Evolutionary conservation across 1,140 invertebrate species (phyloP), one percentile per base, ranked within the genome.

Genomic region (Musca domestica): DNA sequence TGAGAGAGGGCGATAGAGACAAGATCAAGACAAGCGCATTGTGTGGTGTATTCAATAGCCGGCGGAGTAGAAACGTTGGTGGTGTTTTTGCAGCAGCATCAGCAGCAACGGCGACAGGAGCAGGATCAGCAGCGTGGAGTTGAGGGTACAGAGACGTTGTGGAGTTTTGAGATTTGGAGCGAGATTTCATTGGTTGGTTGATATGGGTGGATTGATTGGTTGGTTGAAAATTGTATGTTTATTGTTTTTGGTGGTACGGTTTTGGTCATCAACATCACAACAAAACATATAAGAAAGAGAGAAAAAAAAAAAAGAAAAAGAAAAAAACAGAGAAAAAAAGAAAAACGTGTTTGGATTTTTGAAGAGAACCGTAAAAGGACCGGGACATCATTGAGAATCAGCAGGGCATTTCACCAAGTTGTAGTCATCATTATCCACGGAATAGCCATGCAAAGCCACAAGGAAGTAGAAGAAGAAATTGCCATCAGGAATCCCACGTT

Each of bases 301-400:
- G 77, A 80, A 76, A 78, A 79, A 76, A 71, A 79, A 77, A 76
- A 71, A 79, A 74, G 72, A 68, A 78, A 76, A 79, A 73, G 73
- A 76, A 73, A 77, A 71, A 77, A 75, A 77, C 71, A 75, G 72
- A 77, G 76, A 73, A 77, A 70, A 77, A 70, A 79, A 76, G 49
- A 65, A 67, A 69, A 78, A 74, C 74, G 67, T n/a, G n/a, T n/a
- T n/a, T n/a, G n/a, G n/a, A 70, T 72, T 67, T 67, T 58, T 68
- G 58, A 61, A 51, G 67, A 69, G 69, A 10, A 67, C 20, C 15
- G 12, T 5, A 56, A 23, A 12, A 23, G 22, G n/a, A 52, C n/a
- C n/a, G n/a, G 34, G 30, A 27, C 27, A 63, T 20, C 58, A 34
- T n/a, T 30, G 2, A 52, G n/a, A 23, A 54, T 17, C 41, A 67